A percentile compares a stretch with the other conserved stretches of the same genome.
phyloP scores from a whole-genome alignment of 2,797 vertebrate genomes.

The Australoheros facetus region DNA sequence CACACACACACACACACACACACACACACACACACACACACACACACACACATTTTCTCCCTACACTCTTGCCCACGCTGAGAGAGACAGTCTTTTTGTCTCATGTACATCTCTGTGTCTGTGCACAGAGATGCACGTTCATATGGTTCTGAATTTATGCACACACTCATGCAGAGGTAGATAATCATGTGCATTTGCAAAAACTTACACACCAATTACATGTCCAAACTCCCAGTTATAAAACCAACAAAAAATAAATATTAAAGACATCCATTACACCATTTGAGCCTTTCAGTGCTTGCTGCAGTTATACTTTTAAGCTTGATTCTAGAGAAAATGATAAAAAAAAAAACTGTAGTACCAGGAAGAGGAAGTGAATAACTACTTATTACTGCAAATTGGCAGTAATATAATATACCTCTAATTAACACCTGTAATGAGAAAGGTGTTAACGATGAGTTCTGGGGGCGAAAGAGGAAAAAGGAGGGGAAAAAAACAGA shows the following conservation, averaged over 20 bases:
- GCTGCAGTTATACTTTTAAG: not conserved
- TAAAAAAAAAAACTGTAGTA: slow-evolving; percentile 1
- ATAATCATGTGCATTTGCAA: not conserved
- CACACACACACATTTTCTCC: not conserved
- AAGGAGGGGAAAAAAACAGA: not conserved
- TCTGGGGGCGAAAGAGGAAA: slow-evolving; percentile 4
- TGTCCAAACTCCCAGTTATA: not conserved
- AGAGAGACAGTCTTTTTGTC: slow-evolving; percentile 41
- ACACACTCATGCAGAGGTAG: slow-evolving; percentile 2
- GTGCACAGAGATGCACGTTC: slow-evolving; percentile 18
- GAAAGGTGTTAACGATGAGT: slow-evolving; percentile 56
- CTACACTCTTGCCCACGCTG: slow-evolving; percentile 26
- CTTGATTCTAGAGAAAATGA: slow-evolving; percentile 16
- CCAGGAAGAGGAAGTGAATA: slow-evolving; percentile 31
- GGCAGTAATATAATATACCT: slow-evolving; percentile 61
- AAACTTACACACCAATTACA: not conserved
- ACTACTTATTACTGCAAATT: slow-evolving; percentile 37
- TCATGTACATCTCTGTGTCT: slow-evolving; percentile 47
- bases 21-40: not conserved
- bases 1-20: rapidly evolving
- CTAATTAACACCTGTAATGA: slow-evolving; percentile 73
- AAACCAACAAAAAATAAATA: not conserved
- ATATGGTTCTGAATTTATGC: slow-evolving; percentile 9
- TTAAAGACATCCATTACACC: slow-evolving; percentile 11
- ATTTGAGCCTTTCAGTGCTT: not conserved